Evolutionary conservation across 2,113 vertebrate species (phyloP), one percentile per base, ranked within the genome.

Genomic region (Opisthocomus hoazin): DNA sequence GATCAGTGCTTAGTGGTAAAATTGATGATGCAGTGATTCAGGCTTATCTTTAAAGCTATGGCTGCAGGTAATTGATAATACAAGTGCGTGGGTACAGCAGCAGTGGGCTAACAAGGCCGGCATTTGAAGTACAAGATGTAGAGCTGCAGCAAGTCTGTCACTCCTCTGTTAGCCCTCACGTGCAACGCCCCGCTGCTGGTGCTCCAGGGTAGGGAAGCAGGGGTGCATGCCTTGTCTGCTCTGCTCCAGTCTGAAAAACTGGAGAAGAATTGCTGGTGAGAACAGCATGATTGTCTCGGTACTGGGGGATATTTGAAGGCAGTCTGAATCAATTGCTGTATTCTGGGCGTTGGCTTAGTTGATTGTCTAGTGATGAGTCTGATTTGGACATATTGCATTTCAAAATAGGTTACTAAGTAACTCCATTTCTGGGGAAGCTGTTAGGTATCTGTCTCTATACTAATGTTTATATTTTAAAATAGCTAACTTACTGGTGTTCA

Each of bases 81-180:
- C 6, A 15, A 48, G 20, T 20, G 50, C 0, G 4, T 43, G 60
- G n/a, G 16, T 51, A 20, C 7, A 6, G 54, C 7, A 6, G 54
- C 0, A 0, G 6, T 16, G 30, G 14, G 37, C 36, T 46, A 24
- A 36, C 1, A 5, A 7, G 43, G 32, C 10, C 46, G 34, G 51
- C 21, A 11, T 24, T 45, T 57, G 6, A n/a, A 22, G 37, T 17
- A 19, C 9, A 39, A 53, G 32, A 27, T 63, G 41, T 22, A 15
- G 50, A 65, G 43, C 36, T 79, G 48, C 45, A 30, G 48, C 1
- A 10, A 13, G 19, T 23, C 23, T 87, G 50, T 18, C 37, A 5
- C 46, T 54, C 29, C 41, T 24, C 8, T 9, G 36, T 29, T 30
- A 54, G 20, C 30, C 58, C 58, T 48, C 34, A 6, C 0, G 0